These are phyloP conservation scores for Halisarca cf. caerulea DNA, from an alignment of 37 sponge, comb jelly and placozoan species.

Conservation along the genomic window DNA sequence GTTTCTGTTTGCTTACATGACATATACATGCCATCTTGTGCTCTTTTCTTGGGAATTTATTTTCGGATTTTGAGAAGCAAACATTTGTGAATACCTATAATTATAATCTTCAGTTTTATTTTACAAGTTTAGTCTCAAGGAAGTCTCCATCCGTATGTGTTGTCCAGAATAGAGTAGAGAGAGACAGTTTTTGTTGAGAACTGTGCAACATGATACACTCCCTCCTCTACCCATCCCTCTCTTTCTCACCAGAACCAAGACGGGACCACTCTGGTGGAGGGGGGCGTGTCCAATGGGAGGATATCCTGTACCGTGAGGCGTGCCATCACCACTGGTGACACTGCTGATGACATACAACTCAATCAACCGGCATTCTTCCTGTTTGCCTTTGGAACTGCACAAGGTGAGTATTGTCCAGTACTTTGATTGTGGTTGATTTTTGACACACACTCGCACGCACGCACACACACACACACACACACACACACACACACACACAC, in stretches of 20 bases:
- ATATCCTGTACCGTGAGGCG: conserved; percentile 9
- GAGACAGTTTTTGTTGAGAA: too few species aligned
- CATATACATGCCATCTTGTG: too few species aligned
- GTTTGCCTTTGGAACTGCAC: not conserved
- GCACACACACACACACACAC: conserved; percentile 17
- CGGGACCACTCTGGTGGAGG: not conserved
- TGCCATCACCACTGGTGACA: not conserved
- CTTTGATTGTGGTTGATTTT: not conserved
- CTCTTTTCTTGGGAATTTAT: too few species aligned
- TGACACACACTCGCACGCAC: not conserved
- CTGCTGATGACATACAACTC: not conserved
- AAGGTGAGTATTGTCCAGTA: not conserved
- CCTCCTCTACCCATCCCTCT: too few species aligned
- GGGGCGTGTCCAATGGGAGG: conserved; percentile 1
- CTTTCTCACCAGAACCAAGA: conserved; percentile 13
- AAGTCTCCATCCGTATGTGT: too few species aligned
- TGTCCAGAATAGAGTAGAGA: too few species aligned
- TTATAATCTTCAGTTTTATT: too few species aligned
- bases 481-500: conserved; percentile 15
- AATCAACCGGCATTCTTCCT: not conserved
- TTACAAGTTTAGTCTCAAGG: too few species aligned
- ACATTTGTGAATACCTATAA: too few species aligned
- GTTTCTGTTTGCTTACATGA: too few species aligned
- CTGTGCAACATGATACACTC: too few species aligned
- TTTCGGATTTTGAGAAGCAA: too few species aligned